Evolutionary conservation across 2,797 vertebrate species (phyloP), one percentile per base, ranked within the genome.

Genomic region (Sitta carolinensis): DNA sequence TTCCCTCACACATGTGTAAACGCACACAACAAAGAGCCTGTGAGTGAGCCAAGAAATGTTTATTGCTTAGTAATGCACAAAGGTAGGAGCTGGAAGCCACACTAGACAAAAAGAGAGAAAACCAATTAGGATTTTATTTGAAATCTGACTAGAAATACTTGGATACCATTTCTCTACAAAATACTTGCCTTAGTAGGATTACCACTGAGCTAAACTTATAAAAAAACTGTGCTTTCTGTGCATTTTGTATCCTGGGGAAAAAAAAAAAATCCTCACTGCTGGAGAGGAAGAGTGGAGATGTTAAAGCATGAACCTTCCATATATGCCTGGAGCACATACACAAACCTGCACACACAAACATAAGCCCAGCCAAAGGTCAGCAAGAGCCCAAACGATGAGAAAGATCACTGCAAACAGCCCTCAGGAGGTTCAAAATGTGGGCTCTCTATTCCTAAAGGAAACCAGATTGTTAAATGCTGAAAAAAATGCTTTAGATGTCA

Each of bases 41-140:
- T 8, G 30, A 66, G 82, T 27, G 40, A 81, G 94, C 86, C 88
- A 95, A 89, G 88, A 94, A 79, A 84, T 47, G 72, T 66, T 91
- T 79, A 93, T 76, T 63, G 88, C 91, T 87, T 55, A 63, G 74
- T 62, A 96, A 81, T 67, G 80, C 79, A 87, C 2, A 0, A 75
- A 92, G 93, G 87, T 78, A 66, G 68, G 58, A 87, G 84, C 75
- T 87, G 47, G 72, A 85, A 95, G 81, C 57, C 90, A 80, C 83
- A 57, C 45, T 8, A 77, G 82, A 77, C 8, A 2, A 70, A 52
- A 73, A 73, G 10, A 83, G 78, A 87, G 57, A 80, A 90, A 92
- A 83, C 12, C 75, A 90, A 89, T 80, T 67, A 80, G 78, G 63
- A 80, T 64, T 90, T 87, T 27, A 77, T 76, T 66, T 89, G 50